Base-by-base conservation (phyloP, 2,113 vertebrate species). In the Motacilla alba region DNA sequence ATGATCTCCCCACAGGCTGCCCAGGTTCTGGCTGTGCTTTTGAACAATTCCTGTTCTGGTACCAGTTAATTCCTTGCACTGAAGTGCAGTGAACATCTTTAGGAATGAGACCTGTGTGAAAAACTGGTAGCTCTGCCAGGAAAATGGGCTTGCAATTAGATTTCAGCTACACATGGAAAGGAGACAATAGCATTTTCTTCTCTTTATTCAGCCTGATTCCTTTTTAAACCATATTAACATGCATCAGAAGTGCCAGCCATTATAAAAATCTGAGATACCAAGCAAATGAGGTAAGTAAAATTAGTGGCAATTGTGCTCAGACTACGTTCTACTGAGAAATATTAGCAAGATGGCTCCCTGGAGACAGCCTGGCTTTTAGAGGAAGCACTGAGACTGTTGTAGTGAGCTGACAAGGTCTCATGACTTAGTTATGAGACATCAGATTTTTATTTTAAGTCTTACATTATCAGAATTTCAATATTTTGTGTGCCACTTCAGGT, bases 221-320 rank as follows among this genome's bases (percentile, higher is more conserved):
- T 79, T 95, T 93, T 82, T 18, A 93, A 95, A 88, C 30, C 22
- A 12, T 90, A 85, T 95, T 95, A 94, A 90, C 93, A 96, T 94
- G 53, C 94, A 94, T 69, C 73, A 87, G 66, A 94, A 92, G 81
- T 94, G 88, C 73, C 58, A 93, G 43, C 86, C 86, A 41, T 95
- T 94, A 94, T 90, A 87, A 89, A 95, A 90, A 53, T 93, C 56
- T 39, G 64, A 93, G 90, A 89, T 89, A 95, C 39, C 33, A 82
- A 69, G 93, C 31, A 95, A 95, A 96, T 84, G 92, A 95, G 66
- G 92, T 94, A 92, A 92, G 96, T 94, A 96, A 97, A 97, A 96
- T 93, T 94, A 96, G 80, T 0, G 4, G 90, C 80, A 94, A 90
- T 95, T 96, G 93, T 94, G 73, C 77, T 96, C 88, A 89, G 92